These are phyloP conservation scores for Sula dactylatra DNA, from an alignment of 2,113 vertebrate species.

Conservation along the genomic window DNA sequence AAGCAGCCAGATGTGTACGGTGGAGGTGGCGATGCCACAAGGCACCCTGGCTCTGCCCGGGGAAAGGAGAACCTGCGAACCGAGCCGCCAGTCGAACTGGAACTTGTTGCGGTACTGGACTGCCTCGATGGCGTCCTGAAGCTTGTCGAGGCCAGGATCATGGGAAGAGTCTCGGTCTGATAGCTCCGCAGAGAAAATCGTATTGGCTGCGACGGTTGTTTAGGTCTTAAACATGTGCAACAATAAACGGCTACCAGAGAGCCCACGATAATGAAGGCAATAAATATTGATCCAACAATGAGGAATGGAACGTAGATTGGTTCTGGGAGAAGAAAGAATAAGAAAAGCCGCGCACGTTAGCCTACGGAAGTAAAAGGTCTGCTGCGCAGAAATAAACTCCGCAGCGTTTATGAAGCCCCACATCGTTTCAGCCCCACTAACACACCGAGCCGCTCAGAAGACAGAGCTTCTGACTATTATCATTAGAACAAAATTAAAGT, in stretches of 20 bases:
- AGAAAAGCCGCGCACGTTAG: background rate
- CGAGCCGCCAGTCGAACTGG: slow-evolving; percentile 86
- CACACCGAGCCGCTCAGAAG: background rate
- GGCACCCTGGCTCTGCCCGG: slow-evolving; percentile 77
- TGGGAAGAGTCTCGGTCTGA: slow-evolving; percentile 95
- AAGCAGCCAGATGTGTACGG: slow-evolving; percentile 81
- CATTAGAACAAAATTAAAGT: background rate
- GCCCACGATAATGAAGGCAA: slow-evolving; percentile 93
- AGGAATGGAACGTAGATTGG: slow-evolving; percentile 96
- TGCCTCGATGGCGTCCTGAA: slow-evolving; percentile 88
- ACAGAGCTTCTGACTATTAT: background rate
- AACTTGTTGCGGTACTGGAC: slow-evolving; percentile 92
- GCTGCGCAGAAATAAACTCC: background rate
- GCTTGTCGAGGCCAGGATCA: slow-evolving; percentile 87
- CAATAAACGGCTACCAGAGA: slow-evolving; percentile 94
- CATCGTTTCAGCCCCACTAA: background rate
- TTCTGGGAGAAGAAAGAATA: slow-evolving; percentile 68
- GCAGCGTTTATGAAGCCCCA: background rate
- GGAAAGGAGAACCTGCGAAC: slow-evolving; percentile 86
- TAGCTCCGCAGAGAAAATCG: slow-evolving; percentile 91
- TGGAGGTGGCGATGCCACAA: slow-evolving; percentile 80
- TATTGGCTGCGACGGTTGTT: slow-evolving; percentile 88
- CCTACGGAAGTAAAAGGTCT: background rate
- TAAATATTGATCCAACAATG: slow-evolving; percentile 95
- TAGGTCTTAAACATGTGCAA: slow-evolving; percentile 94